phyloP scores from a whole-genome alignment of 2,113 vertebrate species.

The Argyrosomus japonicus region DNA sequence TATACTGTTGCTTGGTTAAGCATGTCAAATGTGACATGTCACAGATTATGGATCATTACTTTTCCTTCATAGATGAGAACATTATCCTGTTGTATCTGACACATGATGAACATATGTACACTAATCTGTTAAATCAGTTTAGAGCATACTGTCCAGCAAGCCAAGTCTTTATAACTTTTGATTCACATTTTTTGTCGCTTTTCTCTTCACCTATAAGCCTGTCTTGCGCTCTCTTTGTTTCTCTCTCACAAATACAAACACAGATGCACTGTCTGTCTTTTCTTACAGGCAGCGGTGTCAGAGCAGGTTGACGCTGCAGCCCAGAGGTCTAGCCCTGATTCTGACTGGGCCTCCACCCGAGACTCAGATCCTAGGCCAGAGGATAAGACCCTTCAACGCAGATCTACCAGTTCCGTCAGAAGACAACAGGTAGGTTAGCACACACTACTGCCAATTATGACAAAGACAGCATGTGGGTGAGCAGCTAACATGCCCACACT shows the following conservation, averaged over 20 bases:
- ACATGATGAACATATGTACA: neutral
- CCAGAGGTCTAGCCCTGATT: conserved; percentile 21
- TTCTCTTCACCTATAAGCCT: neutral
- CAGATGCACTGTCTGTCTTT: neutral
- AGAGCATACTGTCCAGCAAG: neutral
- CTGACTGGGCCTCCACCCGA: conserved; percentile 43
- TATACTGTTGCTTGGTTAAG: neutral
- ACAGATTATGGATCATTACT: neutral
- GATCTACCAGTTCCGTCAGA: conserved; percentile 54
- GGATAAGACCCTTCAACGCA: conserved; percentile 51
- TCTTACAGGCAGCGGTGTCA: conserved; percentile 49
- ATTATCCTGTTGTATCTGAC: neutral
- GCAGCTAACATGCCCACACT: conserved; percentile 46
- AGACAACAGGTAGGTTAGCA: conserved; percentile 68
- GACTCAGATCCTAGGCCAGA: conserved; percentile 50
- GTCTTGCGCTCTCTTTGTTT: neutral
- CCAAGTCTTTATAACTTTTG: neutral
- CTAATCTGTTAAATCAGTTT: neutral
- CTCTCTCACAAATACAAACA: neutral
- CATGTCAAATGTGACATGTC: neutral
- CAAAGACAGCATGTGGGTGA: conserved; percentile 55
- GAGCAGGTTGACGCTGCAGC: conserved; percentile 35
- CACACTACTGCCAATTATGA: conserved; percentile 40
- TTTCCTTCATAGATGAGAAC: neutral
- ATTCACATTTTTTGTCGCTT: neutral